Percentiles rank a stretch among this genome's conserved stretches.
phyloP scores from a whole-genome alignment of 92 coral and sea anemone species.

The Siderastrea siderea region DNA sequence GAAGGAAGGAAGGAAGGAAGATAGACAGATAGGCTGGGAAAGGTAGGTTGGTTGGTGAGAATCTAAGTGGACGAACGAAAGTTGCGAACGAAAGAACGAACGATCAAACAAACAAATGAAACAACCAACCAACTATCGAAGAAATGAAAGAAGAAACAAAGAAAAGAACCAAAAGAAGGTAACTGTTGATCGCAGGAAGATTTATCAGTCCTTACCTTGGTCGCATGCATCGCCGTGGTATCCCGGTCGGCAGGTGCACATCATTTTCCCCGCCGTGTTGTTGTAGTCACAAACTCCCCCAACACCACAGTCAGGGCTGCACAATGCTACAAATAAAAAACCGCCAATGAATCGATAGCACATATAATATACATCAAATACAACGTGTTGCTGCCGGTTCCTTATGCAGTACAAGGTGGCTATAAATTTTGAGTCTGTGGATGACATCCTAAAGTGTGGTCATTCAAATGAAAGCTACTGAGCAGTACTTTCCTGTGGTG shows the following conservation, averaged over 20 bases:
- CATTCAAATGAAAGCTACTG: not conserved
- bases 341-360: not conserved
- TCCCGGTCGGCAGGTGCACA: constrained; percentile 58
- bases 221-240: constrained; percentile 54
- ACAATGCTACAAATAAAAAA: constrained; percentile 27
- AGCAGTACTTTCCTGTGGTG: not conserved
- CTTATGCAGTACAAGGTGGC: not conserved
- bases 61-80: not conserved
- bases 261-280: not conserved
- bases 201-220: constrained; percentile 29
- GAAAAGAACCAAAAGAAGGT: not conserved
- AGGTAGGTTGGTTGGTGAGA: not conserved
- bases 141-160: not conserved
- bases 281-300: constrained; percentile 61
- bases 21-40: not conserved
- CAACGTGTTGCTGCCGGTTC: not conserved
- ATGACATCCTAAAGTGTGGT: not conserved
- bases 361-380: too few relatives aligned
- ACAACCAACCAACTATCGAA: too few relatives aligned
- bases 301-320: constrained; percentile 56
- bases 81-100: not conserved
- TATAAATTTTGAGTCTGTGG: not conserved
- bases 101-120: not conserved
- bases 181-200: too few relatives aligned
- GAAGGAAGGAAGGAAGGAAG: not conserved